These are phyloP conservation scores for Eristalis arbustorum DNA, from an alignment of 2,888 invertebrate species.

Conservation along the genomic window DNA sequence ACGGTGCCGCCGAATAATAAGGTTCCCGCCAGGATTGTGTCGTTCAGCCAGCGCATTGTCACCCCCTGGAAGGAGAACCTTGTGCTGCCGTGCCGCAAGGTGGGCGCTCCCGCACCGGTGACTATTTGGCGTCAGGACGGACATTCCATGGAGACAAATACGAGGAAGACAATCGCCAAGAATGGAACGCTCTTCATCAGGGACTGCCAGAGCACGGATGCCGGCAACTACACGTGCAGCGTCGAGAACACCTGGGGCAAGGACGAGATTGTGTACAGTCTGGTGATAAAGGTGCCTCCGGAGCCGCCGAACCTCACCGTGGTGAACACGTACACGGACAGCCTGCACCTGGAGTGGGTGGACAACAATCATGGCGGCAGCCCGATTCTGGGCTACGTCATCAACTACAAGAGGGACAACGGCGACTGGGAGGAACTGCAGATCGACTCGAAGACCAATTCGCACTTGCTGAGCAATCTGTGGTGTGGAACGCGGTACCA, in stretches of 20 bases:
- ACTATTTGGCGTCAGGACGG: constrained; percentile 91
- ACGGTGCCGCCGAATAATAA: constrained; percentile 88
- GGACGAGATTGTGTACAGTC: constrained; percentile 89
- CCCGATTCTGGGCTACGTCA: constrained; percentile 90
- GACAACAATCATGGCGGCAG: constrained; percentile 91
- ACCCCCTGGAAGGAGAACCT: constrained; percentile 94
- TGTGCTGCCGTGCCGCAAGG: constrained; percentile 90
- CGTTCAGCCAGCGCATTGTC: constrained; percentile 89
- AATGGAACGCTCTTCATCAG: constrained; percentile 89
- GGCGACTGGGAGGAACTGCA: constrained; percentile 96
- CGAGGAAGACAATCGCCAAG: constrained; percentile 84
- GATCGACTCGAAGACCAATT: constrained; percentile 89
- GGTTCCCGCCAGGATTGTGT: constrained; percentile 93
- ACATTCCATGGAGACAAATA: constrained; percentile 86
- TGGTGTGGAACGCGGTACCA: constrained; percentile 95
- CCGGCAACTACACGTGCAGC: constrained; percentile 93
- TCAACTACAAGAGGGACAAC: constrained; percentile 93
- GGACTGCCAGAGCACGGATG: constrained; percentile 89
- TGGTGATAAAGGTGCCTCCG: constrained; percentile 88
- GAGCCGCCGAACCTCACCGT: constrained; percentile 91
- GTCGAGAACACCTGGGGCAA: constrained; percentile 92
- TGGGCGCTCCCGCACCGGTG: constrained; percentile 89
- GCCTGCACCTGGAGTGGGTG: constrained; percentile 90
- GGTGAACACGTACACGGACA: constrained; percentile 90
- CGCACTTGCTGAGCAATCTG: constrained; percentile 89